Conservation (phyloP, 2,888 invertebrate genomes). For the Stenotaenia linearis region DNA sequence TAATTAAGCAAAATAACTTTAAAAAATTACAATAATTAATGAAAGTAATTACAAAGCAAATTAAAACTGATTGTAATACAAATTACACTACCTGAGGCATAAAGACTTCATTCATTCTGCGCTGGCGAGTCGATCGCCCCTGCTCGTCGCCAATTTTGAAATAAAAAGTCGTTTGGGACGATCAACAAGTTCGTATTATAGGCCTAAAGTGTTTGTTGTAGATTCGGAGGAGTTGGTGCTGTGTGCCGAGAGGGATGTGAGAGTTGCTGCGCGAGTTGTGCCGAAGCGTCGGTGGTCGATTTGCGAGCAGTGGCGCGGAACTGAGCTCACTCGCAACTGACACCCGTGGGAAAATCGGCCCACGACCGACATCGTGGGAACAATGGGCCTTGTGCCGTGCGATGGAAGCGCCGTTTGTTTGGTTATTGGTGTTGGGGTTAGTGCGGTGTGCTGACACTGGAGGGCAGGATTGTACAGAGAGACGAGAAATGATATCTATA, state of each 20-base stretch:
- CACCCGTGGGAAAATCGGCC: constrained; percentile 31
- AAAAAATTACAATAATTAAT: no score
- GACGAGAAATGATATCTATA: no score
- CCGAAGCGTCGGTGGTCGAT: neutral
- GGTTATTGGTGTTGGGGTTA: neutral
- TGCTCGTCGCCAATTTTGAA: neutral
- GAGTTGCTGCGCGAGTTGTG: neutral
- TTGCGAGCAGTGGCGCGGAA: constrained; percentile 14
- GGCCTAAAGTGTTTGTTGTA: neutral
- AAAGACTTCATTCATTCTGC: constrained; percentile 6
- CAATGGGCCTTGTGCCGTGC: constrained; percentile 9
- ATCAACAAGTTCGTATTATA: neutral
- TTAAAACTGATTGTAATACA: neutral
- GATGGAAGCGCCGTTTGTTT: neutral
- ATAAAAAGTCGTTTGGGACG: neutral
- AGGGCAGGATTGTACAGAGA: neutral
- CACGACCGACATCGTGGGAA: constrained; percentile 30
- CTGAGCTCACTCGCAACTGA: constrained; percentile 21
- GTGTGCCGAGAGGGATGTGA: neutral
- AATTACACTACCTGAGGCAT: neutral
- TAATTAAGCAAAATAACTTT: neutral
- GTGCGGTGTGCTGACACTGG: no score
- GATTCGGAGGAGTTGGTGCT: neutral
- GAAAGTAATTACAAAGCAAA: neutral
- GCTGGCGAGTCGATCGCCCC: neutral